Evolutionary conservation across 2,797 vertebrate species (phyloP), one percentile per base, ranked within the genome.

Genomic region (Sarcophilus harrisii): DNA sequence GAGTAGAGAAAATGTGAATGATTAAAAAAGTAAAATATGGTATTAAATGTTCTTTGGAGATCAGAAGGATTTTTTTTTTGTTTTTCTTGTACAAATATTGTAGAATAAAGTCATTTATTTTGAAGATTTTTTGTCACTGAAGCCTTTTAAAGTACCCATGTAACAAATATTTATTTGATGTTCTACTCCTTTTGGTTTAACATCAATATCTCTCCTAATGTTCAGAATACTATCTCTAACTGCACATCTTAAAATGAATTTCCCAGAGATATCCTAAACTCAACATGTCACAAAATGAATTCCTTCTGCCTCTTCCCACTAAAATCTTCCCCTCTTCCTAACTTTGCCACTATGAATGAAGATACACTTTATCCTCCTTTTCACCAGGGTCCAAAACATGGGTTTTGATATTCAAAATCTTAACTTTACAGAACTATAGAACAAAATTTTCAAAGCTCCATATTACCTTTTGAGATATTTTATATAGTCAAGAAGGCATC

Each of bases 1-100:
- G 8, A 96, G 73, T 57, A 57, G 21, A 96, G 21, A 62, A 93
- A 93, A 96, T 3, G 2, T 90, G 57, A 96, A 93, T 94, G 24
- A 45, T 58, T 95, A 32, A 92, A 94, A 96, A 0, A 24, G 58
- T 38, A 93, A 92, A 91, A 94, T 93, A 52, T 81, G 89, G 28
- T 38, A 90, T 21, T 49, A 59, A 93, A 90, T 4, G 30, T 73
- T 73, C 62, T 73, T 38, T 38, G 30, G 66, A 57, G 9, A 90
- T 96, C 30, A 93, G n/a, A 59, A 60, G 6, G 57, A 38, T 66
- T 45, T 73, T 18, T n/a, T 58, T 73, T 6, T 38, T 58, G 52
- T 58, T 96, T 8, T 96, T 92, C 30, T 16, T 91, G 38, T n/a
- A 58, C 5, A 60, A 49, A 49, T 49, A 49, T 49, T 60, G 8